Base-by-base conservation (phyloP, 2,888 invertebrate genomes). In the Pandemis heparana region DNA sequence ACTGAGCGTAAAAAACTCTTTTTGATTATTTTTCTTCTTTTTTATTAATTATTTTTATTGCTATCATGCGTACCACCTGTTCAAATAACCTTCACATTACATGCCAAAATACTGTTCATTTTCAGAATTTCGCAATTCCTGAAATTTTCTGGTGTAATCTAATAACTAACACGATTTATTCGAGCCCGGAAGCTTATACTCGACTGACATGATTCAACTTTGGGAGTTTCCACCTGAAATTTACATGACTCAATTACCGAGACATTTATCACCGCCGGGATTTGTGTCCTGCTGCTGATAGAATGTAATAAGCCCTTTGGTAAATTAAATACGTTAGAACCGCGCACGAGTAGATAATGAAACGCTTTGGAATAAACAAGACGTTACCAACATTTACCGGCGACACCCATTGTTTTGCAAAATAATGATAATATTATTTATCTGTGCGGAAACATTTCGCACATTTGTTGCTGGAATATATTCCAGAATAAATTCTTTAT, bases 351-450 rank as follows among this genome's bases (percentile, higher is more conserved):
- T 66, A 75, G 73, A 74, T 71, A 77, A 75, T 75, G 70, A 76
- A 74, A 77, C 74, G 63, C 74, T 56, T 60, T 60, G 65, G 72
- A 74, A 76, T 79, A 77, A 75, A 75, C 76, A 74, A 71, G 63
- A 75, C 74, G 64, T 64, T 73, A 59, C 72, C 65, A 70, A 66
- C 73, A 71, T 69, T 70, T 75, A 74, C 71, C 56, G 67, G 67
- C 73, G 71, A 75, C 72, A 76, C 74, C 72, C 76, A 79, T 78
- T 80, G 79, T 82, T 76, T 79, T 76, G 67, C 65, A 73, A 78
- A 78, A 81, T 81, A 77, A 80, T 77, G 77, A 80, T 56, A 56
- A 23, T 77, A 77, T 77, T 77, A 77, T 77, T 79, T 79, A 79
- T 79, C 77, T 78, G 38, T 60, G 64, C 75, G 70, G 62, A 74